Evolutionary conservation across 92 coral and sea anemone genomes (phyloP).

Genomic region (Scolanthus callimorphus): DNA sequence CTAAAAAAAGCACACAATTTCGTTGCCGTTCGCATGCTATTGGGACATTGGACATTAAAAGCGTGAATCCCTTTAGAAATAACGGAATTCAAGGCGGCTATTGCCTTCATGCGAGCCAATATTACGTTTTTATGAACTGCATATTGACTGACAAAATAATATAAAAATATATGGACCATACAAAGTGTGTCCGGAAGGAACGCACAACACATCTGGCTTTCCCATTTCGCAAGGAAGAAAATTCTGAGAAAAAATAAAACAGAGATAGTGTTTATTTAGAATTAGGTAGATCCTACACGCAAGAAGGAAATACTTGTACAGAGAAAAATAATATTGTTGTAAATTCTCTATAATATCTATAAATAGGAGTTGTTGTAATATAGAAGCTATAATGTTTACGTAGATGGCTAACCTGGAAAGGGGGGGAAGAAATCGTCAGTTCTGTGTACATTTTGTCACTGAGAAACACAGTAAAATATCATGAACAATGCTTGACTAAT

Average conservation of each 20-base stretch:
- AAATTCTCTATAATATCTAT: conserved; percentile 66
- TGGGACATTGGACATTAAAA: neutral
- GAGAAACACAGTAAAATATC: no score
- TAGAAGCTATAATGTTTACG: no score
- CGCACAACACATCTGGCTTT: no score
- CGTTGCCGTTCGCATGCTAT: no score
- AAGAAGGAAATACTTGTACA: conserved; percentile 57
- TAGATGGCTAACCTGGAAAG: no score
- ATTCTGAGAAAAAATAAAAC: neutral
- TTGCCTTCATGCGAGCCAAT: no score
- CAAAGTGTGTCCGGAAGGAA: no score
- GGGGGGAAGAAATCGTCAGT: no score
- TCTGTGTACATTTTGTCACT: no score
- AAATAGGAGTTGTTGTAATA: neutral
- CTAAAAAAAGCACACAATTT: no score
- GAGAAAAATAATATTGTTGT: conserved; percentile 59
- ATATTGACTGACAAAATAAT: neutral
- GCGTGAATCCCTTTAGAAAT: neutral
- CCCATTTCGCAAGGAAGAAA: conserved; percentile 2
- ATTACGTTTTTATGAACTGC: no score
- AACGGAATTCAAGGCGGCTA: no score
- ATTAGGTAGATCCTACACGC: conserved; percentile 15
- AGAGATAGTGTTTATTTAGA: neutral
- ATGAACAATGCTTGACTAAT: neutral
- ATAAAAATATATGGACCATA: conserved; percentile 1